These are phyloP conservation scores for Drosophila sulfurigaster DNA, from an alignment of 1,140 invertebrate species.

Conservation along the genomic window DNA sequence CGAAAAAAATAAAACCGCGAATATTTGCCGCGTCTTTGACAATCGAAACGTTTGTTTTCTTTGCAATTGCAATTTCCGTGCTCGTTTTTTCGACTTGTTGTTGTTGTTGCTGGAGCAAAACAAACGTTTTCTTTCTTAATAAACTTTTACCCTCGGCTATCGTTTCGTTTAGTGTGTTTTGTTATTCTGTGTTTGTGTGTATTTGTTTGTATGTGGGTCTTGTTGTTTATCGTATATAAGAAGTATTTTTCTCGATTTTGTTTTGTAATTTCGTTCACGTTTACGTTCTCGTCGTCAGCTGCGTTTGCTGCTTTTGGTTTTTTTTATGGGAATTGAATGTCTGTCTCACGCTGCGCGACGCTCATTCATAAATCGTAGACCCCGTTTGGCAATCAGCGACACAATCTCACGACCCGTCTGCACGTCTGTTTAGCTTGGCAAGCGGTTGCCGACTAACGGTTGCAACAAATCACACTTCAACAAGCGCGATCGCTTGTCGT, in stretches of 20 bases:
- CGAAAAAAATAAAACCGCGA: conserved; percentile 37
- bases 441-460: conserved; percentile 52
- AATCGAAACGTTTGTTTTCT: conserved; percentile 77
- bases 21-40: conserved; percentile 46
- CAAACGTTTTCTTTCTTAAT: conserved; percentile 80
- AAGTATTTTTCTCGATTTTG: conserved; percentile 45
- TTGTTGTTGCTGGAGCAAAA: conserved; percentile 60
- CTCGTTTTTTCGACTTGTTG: conserved; percentile 48
- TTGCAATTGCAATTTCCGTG: conserved; percentile 74
- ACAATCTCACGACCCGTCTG: conserved; percentile 37
- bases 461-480: conserved; percentile 23
- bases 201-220: conserved; percentile 26
- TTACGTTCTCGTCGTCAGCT: conserved; percentile 12
- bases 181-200: conserved; percentile 5
- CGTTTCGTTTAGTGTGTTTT: conserved; percentile 32
- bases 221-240: conserved; percentile 64
- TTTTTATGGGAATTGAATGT: conserved; percentile 40
- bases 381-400: conserved; percentile 30
- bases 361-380: conserved; percentile 73
- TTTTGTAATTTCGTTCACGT: conserved; percentile 72
- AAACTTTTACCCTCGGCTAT: conserved; percentile 58
- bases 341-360: conserved; percentile 45
- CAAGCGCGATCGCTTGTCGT: conserved; percentile 28
- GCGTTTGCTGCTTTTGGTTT: neutral
- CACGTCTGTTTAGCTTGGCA: conserved; percentile 52